Evolutionary conservation across 2,797 vertebrate species (phyloP).

Genomic region (Cryptoprocta ferox): DNA sequence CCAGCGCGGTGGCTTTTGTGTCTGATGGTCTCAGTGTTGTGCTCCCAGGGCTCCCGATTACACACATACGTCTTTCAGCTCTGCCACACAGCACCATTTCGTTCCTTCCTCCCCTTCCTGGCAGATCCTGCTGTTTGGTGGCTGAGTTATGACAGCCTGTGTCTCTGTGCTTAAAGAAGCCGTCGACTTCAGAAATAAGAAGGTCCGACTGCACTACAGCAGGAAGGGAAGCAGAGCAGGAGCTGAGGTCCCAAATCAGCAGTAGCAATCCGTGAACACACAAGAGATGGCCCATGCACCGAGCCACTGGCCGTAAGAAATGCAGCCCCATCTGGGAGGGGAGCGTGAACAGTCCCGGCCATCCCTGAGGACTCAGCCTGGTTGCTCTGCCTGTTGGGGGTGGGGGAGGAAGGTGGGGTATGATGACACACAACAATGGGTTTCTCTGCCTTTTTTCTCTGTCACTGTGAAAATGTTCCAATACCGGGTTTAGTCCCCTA

Average conservation of each 20-base stretch:
- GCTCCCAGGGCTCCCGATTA: not conserved
- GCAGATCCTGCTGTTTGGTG: not conserved
- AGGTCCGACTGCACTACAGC: not conserved
- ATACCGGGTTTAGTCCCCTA: not conserved
- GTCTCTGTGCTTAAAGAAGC: not conserved
- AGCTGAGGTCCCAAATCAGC: not conserved
- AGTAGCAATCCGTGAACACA: not conserved
- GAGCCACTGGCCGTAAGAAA: not conserved
- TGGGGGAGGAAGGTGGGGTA: not conserved
- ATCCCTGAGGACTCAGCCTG: not conserved
- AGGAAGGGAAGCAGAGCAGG: not conserved
- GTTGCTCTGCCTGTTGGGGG: not conserved
- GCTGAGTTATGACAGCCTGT: not conserved
- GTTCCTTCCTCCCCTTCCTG: not conserved
- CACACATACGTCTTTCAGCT: accelerated
- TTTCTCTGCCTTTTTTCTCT: not conserved
- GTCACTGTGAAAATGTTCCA: not conserved
- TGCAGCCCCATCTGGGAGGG: not conserved
- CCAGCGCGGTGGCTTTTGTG: not conserved
- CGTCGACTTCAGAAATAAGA: slow-evolving; percentile 59
- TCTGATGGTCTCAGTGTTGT: not conserved
- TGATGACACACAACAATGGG: not conserved
- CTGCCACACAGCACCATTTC: accelerated
- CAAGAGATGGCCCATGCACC: not conserved
- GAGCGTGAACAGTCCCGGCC: accelerated